phyloP scores from a whole-genome alignment of 2,888 invertebrate genomes.

The Eristalinus sepulchralis region DNA sequence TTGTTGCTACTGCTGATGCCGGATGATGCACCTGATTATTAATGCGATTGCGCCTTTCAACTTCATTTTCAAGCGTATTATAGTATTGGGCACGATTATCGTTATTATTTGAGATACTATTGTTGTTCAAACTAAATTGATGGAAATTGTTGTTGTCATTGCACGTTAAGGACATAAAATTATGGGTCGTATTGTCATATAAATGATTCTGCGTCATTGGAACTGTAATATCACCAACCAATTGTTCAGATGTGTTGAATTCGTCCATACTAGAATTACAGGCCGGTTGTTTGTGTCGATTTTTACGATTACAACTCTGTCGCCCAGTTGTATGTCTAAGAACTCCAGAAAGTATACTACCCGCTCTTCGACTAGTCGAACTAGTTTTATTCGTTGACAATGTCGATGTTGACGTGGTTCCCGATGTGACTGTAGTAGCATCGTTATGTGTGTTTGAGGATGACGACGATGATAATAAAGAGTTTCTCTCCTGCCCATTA shows the following conservation, averaged over 20 bases:
- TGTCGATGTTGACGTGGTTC: conserved; percentile 71
- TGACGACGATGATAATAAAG: conserved; percentile 79
- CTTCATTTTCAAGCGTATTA: conserved; percentile 79
- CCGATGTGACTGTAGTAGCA: conserved; percentile 76
- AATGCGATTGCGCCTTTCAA: conserved; percentile 79
- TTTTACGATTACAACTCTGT: conserved; percentile 69
- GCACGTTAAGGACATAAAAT: conserved; percentile 78
- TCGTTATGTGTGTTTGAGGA: conserved; percentile 76
- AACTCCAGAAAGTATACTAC: conserved; percentile 73
- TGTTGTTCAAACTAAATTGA: conserved; percentile 72
- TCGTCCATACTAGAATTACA: conserved; percentile 72
- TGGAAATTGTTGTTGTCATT: conserved; percentile 73
- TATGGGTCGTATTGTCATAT: conserved; percentile 78
- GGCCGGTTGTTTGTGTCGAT: conserved; percentile 58
- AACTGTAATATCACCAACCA: conserved; percentile 74
- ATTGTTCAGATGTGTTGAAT: conserved; percentile 74
- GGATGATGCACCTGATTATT: conserved; percentile 78
- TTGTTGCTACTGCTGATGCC: conserved; percentile 76
- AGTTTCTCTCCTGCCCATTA: conserved; percentile 77
- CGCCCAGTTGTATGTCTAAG: conserved; percentile 74
- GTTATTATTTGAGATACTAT: conserved; percentile 70
- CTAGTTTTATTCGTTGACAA: conserved; percentile 73
- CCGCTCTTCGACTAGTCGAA: conserved; percentile 52
- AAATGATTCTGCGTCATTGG: conserved; percentile 75
- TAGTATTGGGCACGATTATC: conserved; percentile 75